Evolutionary conservation across 2,113 vertebrate genomes (phyloP), one percentile per base, ranked within the genome.

Genomic region (Bagarius yarrelli): DNA sequence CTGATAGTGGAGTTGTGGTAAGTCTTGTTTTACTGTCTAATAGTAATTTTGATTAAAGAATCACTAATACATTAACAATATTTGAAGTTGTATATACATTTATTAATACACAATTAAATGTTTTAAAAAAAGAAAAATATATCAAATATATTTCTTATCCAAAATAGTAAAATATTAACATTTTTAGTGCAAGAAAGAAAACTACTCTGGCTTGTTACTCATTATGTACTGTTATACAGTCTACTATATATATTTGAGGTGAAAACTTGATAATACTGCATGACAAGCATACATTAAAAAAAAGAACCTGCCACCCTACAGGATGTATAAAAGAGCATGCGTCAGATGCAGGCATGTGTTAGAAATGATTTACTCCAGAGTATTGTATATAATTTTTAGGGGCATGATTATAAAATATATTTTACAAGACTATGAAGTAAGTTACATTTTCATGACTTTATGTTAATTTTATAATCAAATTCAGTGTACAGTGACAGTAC

Each of bases 1-100:
- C 95, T 5, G 95, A 94, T 81, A 89, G 91, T 81, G 97, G 96
- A 71, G 93, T 99, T 83, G 86, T 92, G 92, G 98, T 99, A 90
- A 96, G 97, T 95, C 9, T 25, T 21, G n/a, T n/a, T n/a, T n/a
- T 66, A 21, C 12, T 70, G 15, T 15, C 40, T 50, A 47, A 52
- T 52, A 52, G n/a, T 0, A 50, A 52, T 71, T 71, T 71, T 27
- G 27, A 3, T 52, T 71, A 50, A 71, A 14, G 27, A 71, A 9
- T 27, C 47, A n/a, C 44, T 50, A 11, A 16, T 71, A 27, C 44
- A 18, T 71, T 27, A 71, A 50, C 14, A 27, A 52, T 71, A n/a
- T 36, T 16, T n/a, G 64, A 67, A 21, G 32, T 21, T 67, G 8
- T 61, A 16, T 30, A 27, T 16, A 61, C 14, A 61, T 30, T 61